Evolutionary conservation across 2,797 vertebrate species (phyloP).

Genomic region (Selene dorsalis): DNA sequence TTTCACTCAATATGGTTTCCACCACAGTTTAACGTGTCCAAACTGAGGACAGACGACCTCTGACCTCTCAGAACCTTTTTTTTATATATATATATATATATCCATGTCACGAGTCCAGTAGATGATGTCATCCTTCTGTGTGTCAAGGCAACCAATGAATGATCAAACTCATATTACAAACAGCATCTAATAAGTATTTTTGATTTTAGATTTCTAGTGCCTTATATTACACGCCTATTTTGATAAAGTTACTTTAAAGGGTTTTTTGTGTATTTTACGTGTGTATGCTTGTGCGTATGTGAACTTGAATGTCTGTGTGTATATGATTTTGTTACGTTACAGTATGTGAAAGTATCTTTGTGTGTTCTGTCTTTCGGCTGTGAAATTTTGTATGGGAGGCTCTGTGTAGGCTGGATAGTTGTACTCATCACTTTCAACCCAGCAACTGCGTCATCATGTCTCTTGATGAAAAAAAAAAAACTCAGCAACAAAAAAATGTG

Average conservation of each 20-base stretch:
- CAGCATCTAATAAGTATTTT: slow-evolving; percentile 84
- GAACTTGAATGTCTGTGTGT: slow-evolving; percentile 58
- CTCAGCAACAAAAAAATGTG: slow-evolving; percentile 43
- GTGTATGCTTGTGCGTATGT: slow-evolving; percentile 61
- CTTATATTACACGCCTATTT: slow-evolving; percentile 99
- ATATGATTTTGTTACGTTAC: slow-evolving; percentile 71
- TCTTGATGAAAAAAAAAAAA: slow-evolving; percentile 23
- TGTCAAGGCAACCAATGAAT: slow-evolving; percentile 72
- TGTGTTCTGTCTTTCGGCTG: slow-evolving; percentile 60
- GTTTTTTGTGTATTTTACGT: slow-evolving; percentile 79
- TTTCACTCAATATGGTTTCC: slow-evolving; percentile 47
- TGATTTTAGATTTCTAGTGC: slow-evolving; percentile 98
- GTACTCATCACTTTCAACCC: slow-evolving; percentile 54
- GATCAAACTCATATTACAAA: slow-evolving; percentile 77
- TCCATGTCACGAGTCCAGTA: slow-evolving; percentile 61
- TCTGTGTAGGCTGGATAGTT: slow-evolving; percentile 51
- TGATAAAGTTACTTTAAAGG: slow-evolving; percentile 85
- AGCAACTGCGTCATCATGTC: slow-evolving; percentile 51
- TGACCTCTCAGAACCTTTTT: slow-evolving; percentile 62
- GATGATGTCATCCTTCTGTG: slow-evolving; percentile 73
- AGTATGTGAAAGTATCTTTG: slow-evolving; percentile 56
- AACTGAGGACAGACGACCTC: slow-evolving; percentile 48
- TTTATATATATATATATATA: slow-evolving; percentile 19
- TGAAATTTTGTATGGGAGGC: slow-evolving; percentile 60
- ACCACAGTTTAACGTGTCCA: slow-evolving; percentile 55